Conservation (phyloP, 2,113 vertebrate genomes). For the Uria lomvia region DNA sequence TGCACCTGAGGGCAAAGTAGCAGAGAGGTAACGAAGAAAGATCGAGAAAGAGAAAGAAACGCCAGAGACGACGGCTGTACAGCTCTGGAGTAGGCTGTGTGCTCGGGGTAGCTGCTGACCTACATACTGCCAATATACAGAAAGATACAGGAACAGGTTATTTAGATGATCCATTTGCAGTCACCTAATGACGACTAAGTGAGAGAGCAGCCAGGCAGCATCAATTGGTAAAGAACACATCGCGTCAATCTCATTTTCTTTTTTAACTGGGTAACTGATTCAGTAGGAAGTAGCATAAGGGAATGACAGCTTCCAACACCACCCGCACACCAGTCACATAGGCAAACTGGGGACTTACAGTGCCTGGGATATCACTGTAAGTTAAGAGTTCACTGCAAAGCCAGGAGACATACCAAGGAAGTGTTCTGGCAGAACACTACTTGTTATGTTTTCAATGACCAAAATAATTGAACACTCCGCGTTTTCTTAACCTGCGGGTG, state of each 20-base stretch:
- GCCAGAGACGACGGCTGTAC: fast-evolving
- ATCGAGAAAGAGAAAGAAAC: background rate
- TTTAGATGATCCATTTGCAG: background rate
- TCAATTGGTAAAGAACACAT: background rate
- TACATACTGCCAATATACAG: background rate
- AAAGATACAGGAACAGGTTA: background rate
- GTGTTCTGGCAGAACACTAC: background rate
- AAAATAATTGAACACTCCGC: background rate
- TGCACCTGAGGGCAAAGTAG: background rate
- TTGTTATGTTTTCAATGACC: background rate
- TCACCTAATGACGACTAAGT: background rate
- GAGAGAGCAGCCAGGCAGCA: background rate
- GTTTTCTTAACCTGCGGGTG: background rate
- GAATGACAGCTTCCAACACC: background rate
- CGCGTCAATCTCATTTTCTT: background rate
- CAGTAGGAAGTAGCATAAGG: background rate
- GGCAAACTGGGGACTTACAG: background rate
- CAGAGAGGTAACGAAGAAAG: background rate
- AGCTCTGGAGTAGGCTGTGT: background rate
- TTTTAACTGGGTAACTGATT: background rate
- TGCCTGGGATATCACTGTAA: background rate
- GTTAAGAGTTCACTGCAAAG: background rate
- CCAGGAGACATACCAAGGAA: background rate
- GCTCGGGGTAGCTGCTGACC: background rate
- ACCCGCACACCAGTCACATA: background rate